phyloP scores from a whole-genome alignment of 2,888 invertebrate genomes.

The Oscheius sp. region DNA sequence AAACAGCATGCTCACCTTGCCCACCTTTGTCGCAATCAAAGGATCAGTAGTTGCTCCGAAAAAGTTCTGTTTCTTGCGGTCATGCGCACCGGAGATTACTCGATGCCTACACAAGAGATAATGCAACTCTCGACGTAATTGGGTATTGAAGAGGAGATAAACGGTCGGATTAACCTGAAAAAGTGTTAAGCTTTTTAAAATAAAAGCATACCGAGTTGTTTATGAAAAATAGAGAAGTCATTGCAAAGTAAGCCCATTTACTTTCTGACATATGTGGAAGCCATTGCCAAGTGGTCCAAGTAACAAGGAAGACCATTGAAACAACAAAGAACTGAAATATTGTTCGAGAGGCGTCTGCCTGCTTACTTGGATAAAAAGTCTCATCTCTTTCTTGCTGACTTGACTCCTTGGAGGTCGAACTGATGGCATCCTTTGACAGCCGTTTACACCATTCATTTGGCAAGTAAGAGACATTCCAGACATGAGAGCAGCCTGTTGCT shows the following conservation, averaged over 20 bases:
- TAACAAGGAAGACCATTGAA: conserved; percentile 64
- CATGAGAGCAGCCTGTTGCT: conserved; percentile 56
- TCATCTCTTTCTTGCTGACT: conserved; percentile 65
- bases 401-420: conserved; percentile 61
- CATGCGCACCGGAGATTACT: conserved; percentile 35
- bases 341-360: neutral
- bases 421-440: conserved; percentile 50
- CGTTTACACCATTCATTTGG: conserved; percentile 48
- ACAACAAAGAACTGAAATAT: conserved; percentile 64
- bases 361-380: conserved; percentile 62
- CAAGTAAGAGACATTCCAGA: conserved; percentile 40
- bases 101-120: conserved; percentile 52
- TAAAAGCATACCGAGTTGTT: conserved; percentile 59
- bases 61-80: conserved; percentile 40
- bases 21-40: conserved; percentile 27
- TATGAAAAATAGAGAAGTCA: conserved; percentile 67
- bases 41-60: conserved; percentile 34
- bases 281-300: conserved; percentile 69
- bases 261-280: conserved; percentile 57
- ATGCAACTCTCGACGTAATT: conserved; percentile 61
- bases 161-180: conserved; percentile 64
- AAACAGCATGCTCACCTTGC: conserved; percentile 26
- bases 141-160: conserved; percentile 67
- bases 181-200: neutral
- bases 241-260: conserved; percentile 66